Base-by-base conservation (phyloP, 2,797 vertebrate species). In the Xiphorhynchus erythropygius region DNA sequence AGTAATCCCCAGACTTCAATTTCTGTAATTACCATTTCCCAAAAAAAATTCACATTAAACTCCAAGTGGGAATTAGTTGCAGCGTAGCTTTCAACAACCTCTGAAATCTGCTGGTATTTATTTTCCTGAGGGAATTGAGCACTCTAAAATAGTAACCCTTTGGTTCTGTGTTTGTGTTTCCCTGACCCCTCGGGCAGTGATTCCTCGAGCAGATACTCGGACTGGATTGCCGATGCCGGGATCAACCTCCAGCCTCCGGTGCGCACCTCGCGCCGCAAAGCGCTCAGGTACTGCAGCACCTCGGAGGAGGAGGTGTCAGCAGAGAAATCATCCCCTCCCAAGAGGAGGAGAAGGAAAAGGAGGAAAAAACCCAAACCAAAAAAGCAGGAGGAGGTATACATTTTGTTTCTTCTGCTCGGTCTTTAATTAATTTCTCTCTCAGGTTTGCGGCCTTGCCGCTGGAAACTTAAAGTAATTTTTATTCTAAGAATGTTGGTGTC, bases 141-240 rank as follows among this genome's bases (percentile, higher is more conserved):
- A 1, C 19, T 69, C 13, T 46, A 33, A 32, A 50, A 28, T 21
- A 23, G 0, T 71, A 23, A 64, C 21, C 69, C 2, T 24, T 65
- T 63, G 24, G 4, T 42, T 67, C 3, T 71, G 3, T 82, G 71
- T 76, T 47, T 84, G 32, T 74, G 33, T 80, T 53, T 15, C 25
- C 46, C 18, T 64, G 30, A 6, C 39, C 6, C 0, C 13, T 23
- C 5, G 60, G 18, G 37, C 96, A 99, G 99, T 62, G 98, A 99
- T 84, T 98, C 99, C 4, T 99, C 99, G 39, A 99, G 99, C 42
- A 98, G 99, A 46, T 99, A 99, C 55, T 99, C 99, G 0, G 99
- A 99, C 94, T 99, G 99, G 99, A 99, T 98, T 0, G 99, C 99
- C 8, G 99, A 99, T 4, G 98, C 99, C 9, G 99, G 99, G 3